phyloP scores from a whole-genome alignment of 2,888 invertebrate species.

The Apocheima hispidaria region DNA sequence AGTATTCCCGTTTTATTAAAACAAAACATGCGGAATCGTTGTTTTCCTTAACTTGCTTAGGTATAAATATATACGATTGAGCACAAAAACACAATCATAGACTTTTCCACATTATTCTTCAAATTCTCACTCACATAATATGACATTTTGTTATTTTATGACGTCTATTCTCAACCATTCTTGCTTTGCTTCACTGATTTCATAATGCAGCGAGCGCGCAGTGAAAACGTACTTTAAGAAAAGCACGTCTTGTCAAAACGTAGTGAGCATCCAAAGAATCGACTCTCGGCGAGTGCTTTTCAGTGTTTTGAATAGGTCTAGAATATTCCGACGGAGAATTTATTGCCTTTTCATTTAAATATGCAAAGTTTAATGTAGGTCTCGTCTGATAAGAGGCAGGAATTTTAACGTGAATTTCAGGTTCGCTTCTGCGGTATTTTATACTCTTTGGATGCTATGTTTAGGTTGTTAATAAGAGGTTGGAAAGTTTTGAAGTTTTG shows the following conservation, averaged over 20 bases:
- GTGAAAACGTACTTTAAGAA: conserved; percentile 18
- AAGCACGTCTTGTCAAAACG: conserved; percentile 32
- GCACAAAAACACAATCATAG: too few relatives aligned
- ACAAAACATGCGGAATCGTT: too few relatives aligned
- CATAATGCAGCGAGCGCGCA: conserved; percentile 1
- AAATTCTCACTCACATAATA: too few relatives aligned
- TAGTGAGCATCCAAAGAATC: conserved; percentile 37
- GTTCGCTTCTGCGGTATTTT: conserved; percentile 14
- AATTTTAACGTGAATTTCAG: conserved; percentile 32
- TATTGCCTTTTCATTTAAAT: conserved; percentile 44
- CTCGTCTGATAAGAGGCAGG: conserved; percentile 34
- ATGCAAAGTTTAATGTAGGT: conserved; percentile 45
- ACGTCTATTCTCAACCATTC: neutral
- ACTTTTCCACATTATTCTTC: too few relatives aligned
- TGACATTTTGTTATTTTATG: neutral
- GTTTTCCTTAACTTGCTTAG: too few relatives aligned
- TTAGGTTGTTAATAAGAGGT: conserved; percentile 15
- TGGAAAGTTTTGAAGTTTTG: conserved; percentile 7
- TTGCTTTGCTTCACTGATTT: conserved; percentile 5
- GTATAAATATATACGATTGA: too few relatives aligned
- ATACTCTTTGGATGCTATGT: conserved; percentile 16
- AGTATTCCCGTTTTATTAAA: too few relatives aligned
- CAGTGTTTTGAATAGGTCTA: conserved; percentile 46
- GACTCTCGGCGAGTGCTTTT: conserved; percentile 42
- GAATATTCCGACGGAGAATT: conserved; percentile 41